A percentile compares a stretch with the other conserved stretches of the same genome.
Evolutionary conservation across 2,797 vertebrate species (phyloP).

Genomic region (Acanthornis magna): DNA sequence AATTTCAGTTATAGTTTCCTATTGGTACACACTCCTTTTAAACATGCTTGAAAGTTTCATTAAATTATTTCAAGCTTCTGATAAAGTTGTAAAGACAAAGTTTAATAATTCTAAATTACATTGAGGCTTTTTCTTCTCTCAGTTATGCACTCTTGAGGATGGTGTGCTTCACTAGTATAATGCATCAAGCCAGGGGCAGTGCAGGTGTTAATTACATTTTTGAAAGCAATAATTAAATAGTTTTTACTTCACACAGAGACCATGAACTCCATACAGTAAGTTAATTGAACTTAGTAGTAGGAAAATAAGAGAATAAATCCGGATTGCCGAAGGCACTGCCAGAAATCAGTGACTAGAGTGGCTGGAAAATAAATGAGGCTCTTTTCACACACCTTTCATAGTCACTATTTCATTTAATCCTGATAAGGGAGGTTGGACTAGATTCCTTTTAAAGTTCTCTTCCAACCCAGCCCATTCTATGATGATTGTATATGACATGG

Average conservation of each 20-base stretch:
- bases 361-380: neutral
- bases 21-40: neutral
- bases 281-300: neutral
- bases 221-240: neutral
- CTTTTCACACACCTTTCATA: neutral
- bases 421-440: neutral
- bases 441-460: neutral
- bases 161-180: neutral
- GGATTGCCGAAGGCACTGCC: neutral
- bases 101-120: neutral
- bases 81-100: neutral
- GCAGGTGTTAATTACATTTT: conserved; percentile 32
- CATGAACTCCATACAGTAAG: neutral
- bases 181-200: neutral
- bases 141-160: neutral
- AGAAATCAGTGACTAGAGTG: neutral
- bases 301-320: neutral
- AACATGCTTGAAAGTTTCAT: neutral
- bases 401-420: neutral
- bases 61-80: neutral
- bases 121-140: neutral
- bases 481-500: neutral
- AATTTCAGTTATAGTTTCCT: neutral
- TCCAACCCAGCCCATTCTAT: neutral
- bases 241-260: neutral